phyloP scores from a whole-genome alignment of 2,888 invertebrate species.

The Acronicta aceris region DNA sequence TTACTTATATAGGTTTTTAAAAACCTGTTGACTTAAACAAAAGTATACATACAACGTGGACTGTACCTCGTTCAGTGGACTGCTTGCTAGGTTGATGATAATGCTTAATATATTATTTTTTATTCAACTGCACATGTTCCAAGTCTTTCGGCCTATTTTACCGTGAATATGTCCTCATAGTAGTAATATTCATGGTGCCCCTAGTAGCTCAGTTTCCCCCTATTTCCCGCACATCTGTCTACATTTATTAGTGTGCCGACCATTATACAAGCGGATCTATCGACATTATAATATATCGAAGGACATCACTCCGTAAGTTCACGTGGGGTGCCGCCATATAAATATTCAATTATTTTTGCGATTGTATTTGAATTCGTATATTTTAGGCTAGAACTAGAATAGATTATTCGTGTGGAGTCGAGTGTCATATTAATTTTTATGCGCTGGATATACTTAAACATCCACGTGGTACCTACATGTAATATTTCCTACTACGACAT shows the following conservation, averaged over 20 bases:
- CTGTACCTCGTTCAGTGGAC: too few species aligned
- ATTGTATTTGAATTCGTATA: not conserved
- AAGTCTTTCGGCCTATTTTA: too few species aligned
- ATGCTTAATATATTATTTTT: too few species aligned
- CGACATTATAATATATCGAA: slow-evolving; percentile 23
- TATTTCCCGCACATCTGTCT: slow-evolving; percentile 17
- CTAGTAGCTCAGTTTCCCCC: slow-evolving; percentile 5
- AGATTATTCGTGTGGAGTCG: not conserved
- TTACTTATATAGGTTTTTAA: too few species aligned
- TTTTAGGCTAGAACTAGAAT: not conserved
- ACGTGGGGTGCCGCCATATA: not conserved
- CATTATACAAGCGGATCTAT: slow-evolving; percentile 25
- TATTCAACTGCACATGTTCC: too few species aligned
- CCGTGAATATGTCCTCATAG: not conserved
- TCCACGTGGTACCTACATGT: not conserved
- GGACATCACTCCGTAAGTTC: slow-evolving; percentile 12
- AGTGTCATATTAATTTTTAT: not conserved
- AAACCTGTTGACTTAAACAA: too few species aligned
- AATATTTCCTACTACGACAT: not conserved
- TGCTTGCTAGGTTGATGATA: too few species aligned
- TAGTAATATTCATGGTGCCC: slow-evolving; percentile 2
- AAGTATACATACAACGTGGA: too few species aligned
- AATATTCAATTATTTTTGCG: not conserved
- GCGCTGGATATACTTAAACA: not conserved
- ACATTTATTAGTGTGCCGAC: slow-evolving; percentile 1